These are phyloP conservation scores for Eristalinus aeneus DNA, from an alignment of 2,888 invertebrate genomes.

Conservation along the genomic window DNA sequence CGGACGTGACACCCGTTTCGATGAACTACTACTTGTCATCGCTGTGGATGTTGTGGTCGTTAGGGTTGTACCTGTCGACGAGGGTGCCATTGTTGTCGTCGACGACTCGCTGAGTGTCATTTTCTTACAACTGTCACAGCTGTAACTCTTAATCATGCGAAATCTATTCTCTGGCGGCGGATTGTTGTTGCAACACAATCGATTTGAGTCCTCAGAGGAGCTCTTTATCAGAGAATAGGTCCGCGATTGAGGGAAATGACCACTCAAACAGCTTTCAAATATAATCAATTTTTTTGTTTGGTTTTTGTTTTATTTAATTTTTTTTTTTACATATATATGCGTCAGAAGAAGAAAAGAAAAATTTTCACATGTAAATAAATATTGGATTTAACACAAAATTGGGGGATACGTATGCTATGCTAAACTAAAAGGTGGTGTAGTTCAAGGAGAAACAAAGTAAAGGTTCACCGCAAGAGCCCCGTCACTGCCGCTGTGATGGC, in stretches of 20 bases:
- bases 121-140: constrained; percentile 77
- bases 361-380: constrained; percentile 45
- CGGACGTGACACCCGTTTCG: constrained; percentile 77
- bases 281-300: constrained; percentile 6
- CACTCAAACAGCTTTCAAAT: constrained; percentile 78
- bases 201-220: constrained; percentile 80
- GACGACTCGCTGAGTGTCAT: constrained; percentile 52
- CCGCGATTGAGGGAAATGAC: constrained; percentile 81
- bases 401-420: constrained; percentile 45
- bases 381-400: constrained; percentile 49
- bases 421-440: constrained; percentile 23
- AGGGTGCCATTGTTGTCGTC: constrained; percentile 72
- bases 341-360: constrained; percentile 33
- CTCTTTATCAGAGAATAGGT: constrained; percentile 81
- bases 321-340: constrained; percentile 21
- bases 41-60: constrained; percentile 79
- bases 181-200: constrained; percentile 75
- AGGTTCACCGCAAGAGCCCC: background rate
- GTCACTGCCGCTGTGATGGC: constrained; percentile 11
- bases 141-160: constrained; percentile 78
- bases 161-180: constrained; percentile 64
- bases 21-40: constrained; percentile 72
- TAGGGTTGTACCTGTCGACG: constrained; percentile 73
- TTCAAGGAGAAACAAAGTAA: constrained; percentile 9
- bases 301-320: constrained; percentile 22